Percentiles rank a stretch among this genome's conserved stretches.
phyloP scores from a whole-genome alignment of 2,888 invertebrate species.

The Drosophila barbarae region DNA sequence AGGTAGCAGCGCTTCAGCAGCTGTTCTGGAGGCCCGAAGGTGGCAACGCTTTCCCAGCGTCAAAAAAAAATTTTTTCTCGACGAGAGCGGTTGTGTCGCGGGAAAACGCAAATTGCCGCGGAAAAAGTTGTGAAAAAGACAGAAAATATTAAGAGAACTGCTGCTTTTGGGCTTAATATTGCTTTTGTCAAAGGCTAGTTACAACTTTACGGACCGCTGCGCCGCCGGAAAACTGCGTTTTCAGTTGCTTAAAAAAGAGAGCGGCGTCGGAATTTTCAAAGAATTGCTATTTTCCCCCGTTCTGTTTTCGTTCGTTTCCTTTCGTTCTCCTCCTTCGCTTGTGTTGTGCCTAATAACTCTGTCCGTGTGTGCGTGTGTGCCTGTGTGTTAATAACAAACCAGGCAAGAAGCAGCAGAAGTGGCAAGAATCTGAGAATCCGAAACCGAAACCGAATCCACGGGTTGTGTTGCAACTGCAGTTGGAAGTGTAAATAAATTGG shows the following conservation, averaged over 20 bases:
- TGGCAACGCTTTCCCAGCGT: too few species aligned
- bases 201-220: neutral
- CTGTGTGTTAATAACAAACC: conserved; percentile 58
- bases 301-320: conserved; percentile 18
- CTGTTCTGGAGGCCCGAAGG: too few species aligned
- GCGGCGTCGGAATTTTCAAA: conserved; percentile 19
- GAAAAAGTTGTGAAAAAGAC: neutral
- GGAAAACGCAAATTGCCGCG: neutral
- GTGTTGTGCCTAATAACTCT: conserved; percentile 21
- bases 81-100: neutral
- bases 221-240: neutral
- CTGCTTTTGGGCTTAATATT: neutral
- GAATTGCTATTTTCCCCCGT: conserved; percentile 10
- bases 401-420: conserved; percentile 14
- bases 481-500: conserved; percentile 64
- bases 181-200: neutral
- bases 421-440: conserved; percentile 26
- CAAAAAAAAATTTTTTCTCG: neutral
- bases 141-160: neutral
- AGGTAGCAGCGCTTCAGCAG: too few species aligned
- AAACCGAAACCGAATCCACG: conserved; percentile 13
- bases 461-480: conserved; percentile 21
- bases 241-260: conserved; percentile 1
- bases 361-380: conserved; percentile 43
- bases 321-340: conserved; percentile 34